phyloP scores from a whole-genome alignment of 2,797 vertebrate species.

The Todus mexicanus region DNA sequence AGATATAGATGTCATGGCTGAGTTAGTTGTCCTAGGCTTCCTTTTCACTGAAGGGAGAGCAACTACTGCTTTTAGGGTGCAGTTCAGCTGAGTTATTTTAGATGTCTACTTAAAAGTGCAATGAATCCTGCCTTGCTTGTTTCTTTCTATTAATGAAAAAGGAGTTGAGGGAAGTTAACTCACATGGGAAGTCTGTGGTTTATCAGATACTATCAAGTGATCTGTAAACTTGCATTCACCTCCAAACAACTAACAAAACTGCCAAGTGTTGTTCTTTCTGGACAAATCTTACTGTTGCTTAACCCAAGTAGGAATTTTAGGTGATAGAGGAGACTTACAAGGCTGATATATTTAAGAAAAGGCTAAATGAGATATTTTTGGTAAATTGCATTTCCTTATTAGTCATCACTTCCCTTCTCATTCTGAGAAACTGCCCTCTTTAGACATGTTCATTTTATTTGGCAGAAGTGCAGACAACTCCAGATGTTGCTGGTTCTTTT shows the following conservation, averaged over 20 bases:
- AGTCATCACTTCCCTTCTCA: conserved; percentile 41
- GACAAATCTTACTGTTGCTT: not conserved
- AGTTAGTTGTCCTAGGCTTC: not conserved
- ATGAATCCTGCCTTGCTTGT: not conserved
- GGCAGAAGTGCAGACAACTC: conserved; percentile 36
- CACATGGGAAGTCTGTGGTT: not conserved
- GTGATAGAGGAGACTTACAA: not conserved
- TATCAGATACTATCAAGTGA: not conserved
- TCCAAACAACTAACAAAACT: not conserved
- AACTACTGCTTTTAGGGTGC: not conserved
- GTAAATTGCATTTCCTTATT: conserved; percentile 51
- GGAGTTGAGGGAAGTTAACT: not conserved
- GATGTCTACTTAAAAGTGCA: not conserved
- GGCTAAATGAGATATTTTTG: conserved; percentile 22
- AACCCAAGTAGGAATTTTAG: not conserved
- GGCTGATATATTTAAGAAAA: conserved; percentile 16
- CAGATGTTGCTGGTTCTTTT: conserved; percentile 54
- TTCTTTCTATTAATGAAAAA: not conserved
- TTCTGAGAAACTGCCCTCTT: conserved; percentile 41
- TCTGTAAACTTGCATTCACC: not conserved
- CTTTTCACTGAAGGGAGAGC: not conserved
- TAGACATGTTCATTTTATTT: not conserved
- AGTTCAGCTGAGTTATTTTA: not conserved
- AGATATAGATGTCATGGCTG: not conserved
- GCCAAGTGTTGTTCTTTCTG: not conserved